These are phyloP conservation scores for Lamellibrachia columna DNA, from an alignment of 2,888 invertebrate species.

Conservation along the genomic window DNA sequence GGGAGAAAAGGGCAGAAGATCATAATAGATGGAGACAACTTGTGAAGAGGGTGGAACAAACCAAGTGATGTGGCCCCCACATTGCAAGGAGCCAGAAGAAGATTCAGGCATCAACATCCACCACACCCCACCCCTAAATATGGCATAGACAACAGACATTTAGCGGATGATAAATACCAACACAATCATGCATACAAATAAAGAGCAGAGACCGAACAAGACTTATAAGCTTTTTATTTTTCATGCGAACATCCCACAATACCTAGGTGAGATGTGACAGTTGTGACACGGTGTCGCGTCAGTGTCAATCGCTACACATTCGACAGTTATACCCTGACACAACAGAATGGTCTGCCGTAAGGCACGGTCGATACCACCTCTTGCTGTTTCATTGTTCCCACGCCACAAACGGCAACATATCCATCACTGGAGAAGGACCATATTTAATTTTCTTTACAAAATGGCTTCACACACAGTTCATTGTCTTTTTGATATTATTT, in stretches of 20 bases:
- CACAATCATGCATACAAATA: neutral
- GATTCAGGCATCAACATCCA: no score
- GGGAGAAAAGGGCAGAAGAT: no score
- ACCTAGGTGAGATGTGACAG: neutral
- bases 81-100: no score
- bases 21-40: no score
- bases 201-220: constrained; percentile 1
- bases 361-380: neutral
- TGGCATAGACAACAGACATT: no score
- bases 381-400: neutral
- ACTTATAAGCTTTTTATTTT: constrained; percentile 16
- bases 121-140: no score
- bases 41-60: no score
- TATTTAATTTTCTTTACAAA: neutral
- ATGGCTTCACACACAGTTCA: neutral
- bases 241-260: constrained; percentile 7
- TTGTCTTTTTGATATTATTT: neutral
- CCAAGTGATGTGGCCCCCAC: no score
- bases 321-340: neutral
- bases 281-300: neutral
- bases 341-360: neutral
- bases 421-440: neutral
- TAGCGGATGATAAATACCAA: neutral
- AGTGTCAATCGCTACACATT: neutral
- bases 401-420: neutral